phyloP scores from a whole-genome alignment of 2,888 invertebrate genomes.

The Lithosia quadra region DNA sequence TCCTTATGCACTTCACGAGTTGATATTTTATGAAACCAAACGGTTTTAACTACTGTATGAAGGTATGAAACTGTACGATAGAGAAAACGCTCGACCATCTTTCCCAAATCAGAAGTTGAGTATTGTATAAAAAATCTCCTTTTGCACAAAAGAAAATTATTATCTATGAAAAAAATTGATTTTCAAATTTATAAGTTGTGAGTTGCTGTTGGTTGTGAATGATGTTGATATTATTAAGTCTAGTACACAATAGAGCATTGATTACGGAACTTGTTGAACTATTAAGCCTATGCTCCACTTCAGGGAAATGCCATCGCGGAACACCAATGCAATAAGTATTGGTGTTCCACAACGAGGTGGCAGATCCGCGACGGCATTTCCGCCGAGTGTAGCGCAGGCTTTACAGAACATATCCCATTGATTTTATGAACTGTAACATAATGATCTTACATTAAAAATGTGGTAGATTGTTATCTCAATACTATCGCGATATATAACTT shows the following conservation, averaged over 20 bases:
- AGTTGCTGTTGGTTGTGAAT: constrained; percentile 33
- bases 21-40: not conserved
- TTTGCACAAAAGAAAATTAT: constrained; percentile 9
- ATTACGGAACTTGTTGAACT: not conserved
- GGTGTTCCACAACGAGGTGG: no score
- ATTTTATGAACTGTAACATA: no score
- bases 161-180: not conserved
- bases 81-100: not conserved
- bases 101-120: not conserved
- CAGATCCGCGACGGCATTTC: no score
- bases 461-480: no score
- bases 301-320: no score
- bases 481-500: no score
- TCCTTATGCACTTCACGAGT: no score
- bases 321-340: no score
- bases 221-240: constrained; percentile 5
- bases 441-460: no score
- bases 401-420: not conserved
- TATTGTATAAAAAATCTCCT: not conserved
- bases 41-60: not conserved
- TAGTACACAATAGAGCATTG: not conserved
- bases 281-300: no score
- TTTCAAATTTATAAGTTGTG: not conserved
- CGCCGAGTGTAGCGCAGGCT: not conserved
- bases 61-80: not conserved